A percentile compares a stretch with the other conserved stretches of the same genome.
These are phyloP conservation scores for Mormyrus hasselquistii DNA, from an alignment of 2,797 vertebrate genomes.

Conservation along the genomic window DNA sequence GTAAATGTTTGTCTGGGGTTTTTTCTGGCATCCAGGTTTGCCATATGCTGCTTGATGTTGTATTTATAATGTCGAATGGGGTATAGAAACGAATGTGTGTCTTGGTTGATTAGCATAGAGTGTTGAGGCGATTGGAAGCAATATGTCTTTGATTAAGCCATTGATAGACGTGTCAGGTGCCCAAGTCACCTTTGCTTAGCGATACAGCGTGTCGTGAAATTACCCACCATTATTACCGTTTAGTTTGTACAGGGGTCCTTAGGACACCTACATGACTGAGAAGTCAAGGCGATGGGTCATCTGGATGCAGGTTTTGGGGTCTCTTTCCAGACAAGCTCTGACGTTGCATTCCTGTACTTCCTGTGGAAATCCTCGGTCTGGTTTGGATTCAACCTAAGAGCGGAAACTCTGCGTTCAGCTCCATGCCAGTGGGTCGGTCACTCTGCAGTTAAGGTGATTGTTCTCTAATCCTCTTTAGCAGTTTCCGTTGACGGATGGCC, in stretches of 20 bases:
- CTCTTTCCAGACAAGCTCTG: neutral
- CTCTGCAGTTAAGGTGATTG: neutral
- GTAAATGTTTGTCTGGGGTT: constrained; percentile 35
- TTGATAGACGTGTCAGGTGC: neutral
- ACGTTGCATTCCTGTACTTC: neutral
- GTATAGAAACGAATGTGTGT: neutral
- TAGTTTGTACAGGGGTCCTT: neutral
- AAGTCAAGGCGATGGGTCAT: neutral
- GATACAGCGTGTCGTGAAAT: neutral
- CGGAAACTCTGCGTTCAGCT: neutral
- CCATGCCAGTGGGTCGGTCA: neutral
- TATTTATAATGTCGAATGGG: neutral
- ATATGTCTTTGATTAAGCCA: neutral
- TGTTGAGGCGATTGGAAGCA: neutral
- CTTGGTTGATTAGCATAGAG: neutral
- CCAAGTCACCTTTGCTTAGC: neutral
- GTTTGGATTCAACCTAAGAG: neutral
- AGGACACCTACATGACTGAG: neutral
- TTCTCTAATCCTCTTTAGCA: neutral
- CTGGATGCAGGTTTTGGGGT: neutral
- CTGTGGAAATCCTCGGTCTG: neutral
- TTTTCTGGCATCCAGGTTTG: neutral
- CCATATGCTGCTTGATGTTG: neutral
- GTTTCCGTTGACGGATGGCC: neutral
- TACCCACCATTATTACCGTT: neutral